These are phyloP conservation scores for Penaeus japonicus DNA, from an alignment of 1,140 invertebrate species.

Conservation along the genomic window DNA sequence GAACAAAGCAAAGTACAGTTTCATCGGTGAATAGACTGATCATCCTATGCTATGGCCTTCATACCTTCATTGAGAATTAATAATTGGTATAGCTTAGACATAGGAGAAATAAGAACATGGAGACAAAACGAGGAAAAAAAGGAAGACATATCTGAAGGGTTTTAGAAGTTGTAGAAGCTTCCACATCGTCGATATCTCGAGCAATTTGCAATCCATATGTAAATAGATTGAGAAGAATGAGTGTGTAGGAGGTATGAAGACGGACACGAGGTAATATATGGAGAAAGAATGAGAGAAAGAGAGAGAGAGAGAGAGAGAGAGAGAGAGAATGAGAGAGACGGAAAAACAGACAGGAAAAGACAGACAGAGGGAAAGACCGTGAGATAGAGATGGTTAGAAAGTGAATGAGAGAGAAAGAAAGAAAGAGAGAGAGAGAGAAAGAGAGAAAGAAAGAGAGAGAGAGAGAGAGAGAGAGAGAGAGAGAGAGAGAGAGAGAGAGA, in stretches of 20 bases:
- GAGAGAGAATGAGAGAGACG: not conserved
- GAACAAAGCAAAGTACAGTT: too few species aligned
- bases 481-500: not conserved
- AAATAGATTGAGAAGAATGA: not conserved
- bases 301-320: not conserved
- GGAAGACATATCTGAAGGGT: too few species aligned
- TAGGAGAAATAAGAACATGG: too few species aligned
- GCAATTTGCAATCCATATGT: too few species aligned
- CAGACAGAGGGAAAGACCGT: not conserved
- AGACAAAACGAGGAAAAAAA: too few species aligned
- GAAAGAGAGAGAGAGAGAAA: constrained; percentile 27
- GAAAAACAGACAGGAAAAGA: not conserved
- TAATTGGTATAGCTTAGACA: too few species aligned
- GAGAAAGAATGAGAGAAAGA: not conserved
- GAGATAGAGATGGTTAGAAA: not conserved
- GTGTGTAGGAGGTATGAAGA: not conserved
- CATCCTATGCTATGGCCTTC: too few species aligned
- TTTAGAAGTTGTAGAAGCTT: too few species aligned
- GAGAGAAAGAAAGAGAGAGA: not conserved
- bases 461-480: constrained; percentile 9
- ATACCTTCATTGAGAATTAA: too few species aligned
- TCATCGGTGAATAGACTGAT: too few species aligned
- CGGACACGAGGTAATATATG: not conserved
- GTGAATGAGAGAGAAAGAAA: not conserved
- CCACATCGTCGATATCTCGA: too few species aligned